Evolutionary conservation across 2,113 vertebrate species (phyloP).

Genomic region (Microcebus murinus): DNA sequence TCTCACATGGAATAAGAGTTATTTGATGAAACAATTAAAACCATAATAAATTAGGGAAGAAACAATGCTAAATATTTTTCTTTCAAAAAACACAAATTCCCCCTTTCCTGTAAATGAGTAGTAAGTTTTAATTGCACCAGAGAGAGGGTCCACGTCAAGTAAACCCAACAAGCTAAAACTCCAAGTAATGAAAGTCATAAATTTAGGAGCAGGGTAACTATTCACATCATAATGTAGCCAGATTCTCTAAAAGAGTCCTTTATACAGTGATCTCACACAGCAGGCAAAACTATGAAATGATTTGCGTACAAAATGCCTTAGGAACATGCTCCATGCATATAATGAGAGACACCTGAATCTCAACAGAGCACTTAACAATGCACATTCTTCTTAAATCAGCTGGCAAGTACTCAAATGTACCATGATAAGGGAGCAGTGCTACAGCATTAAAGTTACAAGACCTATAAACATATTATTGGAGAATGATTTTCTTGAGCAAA

Average conservation of each 20-base stretch:
- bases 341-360: not conserved
- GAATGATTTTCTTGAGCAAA: conserved; percentile 67
- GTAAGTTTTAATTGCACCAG: not conserved
- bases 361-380: conserved; percentile 15
- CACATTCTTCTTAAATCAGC: conserved; percentile 4
- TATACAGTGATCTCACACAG: not conserved
- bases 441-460: conserved; percentile 39
- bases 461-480: conserved; percentile 65
- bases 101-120: not conserved
- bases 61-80: not conserved
- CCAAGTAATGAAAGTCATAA: not conserved
- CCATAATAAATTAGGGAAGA: not conserved
- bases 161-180: not conserved
- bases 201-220: not conserved
- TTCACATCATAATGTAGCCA: not conserved
- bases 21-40: conserved; percentile 6
- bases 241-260: conserved; percentile 29
- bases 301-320: not conserved
- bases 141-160: not conserved
- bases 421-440: conserved; percentile 1
- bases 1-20: conserved; percentile 13
- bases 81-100: not conserved
- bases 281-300: conserved; percentile 11
- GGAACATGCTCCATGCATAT: not conserved
- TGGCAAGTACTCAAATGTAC: not conserved